Evolutionary conservation across 2,113 vertebrate genomes (phyloP), one percentile per base, ranked within the genome.

Genomic region (Xiphophorus hellerii): DNA sequence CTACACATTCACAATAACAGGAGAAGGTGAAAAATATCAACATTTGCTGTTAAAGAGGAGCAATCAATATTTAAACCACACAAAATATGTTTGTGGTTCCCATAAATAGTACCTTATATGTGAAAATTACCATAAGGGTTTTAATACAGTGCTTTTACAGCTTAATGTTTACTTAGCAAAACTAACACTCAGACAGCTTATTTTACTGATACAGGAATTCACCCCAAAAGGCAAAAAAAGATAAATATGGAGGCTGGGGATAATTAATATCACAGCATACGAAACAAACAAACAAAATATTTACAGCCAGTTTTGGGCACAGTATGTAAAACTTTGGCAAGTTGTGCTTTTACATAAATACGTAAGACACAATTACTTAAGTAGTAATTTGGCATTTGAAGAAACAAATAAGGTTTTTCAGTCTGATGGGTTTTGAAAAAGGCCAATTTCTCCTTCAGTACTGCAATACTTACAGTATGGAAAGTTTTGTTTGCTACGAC

Each of bases 291-390:
- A 15, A 70, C 20, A 61, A 66, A 3, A 44, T 3, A 22, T 69
- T 72, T 63, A 58, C 20, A 27, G 30, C 8, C 12, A 71, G 75
- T 2, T 25, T 73, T 63, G 8, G 1, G 25, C 29, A 69, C n/a
- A 35, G 29, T 48, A 76, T 63, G 12, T 42, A 30, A 61, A 80
- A 82, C 65, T 66, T 51, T 84, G 71, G 74, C 73, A 83, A 39
- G 3, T 27, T 76, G 65, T 20, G 67, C 9, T 54, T 51, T 63
- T 17, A 30, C 25, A 28, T 11, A 66, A 39, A 71, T 4, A 29
- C 4, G 5, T 15, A 27, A 63, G 62, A 65, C 10, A 62, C 1
- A n/a, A 12, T 70, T 11, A 29, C 6, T 42, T 1, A 63, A 37
- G 37, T 35, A 48, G 0, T 0, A 20, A 2, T 7, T 35, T 27